These are phyloP conservation scores for Megastigmus dorsalis DNA, from an alignment of 2,888 invertebrate species.

Conservation along the genomic window DNA sequence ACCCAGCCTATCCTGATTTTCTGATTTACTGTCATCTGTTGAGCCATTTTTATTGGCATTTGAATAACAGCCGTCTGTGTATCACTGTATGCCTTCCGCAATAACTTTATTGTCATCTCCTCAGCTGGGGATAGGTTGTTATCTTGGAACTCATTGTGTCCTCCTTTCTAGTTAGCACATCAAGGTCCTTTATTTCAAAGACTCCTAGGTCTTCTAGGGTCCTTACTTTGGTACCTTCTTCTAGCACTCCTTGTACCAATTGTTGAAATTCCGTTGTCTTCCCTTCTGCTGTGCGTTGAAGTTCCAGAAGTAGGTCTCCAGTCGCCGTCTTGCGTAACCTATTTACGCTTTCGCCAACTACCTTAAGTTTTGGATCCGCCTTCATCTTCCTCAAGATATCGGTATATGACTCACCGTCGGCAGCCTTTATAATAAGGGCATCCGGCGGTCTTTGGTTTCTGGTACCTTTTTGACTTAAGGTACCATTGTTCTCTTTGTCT, in stretches of 20 bases:
- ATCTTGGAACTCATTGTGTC: too few relatives aligned
- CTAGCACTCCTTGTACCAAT: too few relatives aligned
- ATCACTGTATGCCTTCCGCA: too few relatives aligned
- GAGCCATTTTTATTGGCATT: too few relatives aligned
- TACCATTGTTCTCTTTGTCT: neutral
- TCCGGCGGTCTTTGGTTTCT: neutral
- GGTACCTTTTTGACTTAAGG: neutral
- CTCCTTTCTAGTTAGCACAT: too few relatives aligned
- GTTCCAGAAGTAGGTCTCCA: constrained; percentile 23
- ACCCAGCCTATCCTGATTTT: too few relatives aligned
- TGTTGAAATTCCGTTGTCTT: neutral
- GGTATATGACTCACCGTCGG: neutral
- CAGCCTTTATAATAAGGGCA: neutral
- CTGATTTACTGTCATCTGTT: too few relatives aligned
- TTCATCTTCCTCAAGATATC: constrained; percentile 10
- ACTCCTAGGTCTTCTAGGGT: too few relatives aligned
- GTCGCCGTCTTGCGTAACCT: constrained; percentile 21
- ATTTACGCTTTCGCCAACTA: neutral
- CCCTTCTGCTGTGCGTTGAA: constrained; percentile 1
- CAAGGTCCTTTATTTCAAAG: too few relatives aligned
- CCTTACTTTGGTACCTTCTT: neutral
- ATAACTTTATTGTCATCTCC: too few relatives aligned
- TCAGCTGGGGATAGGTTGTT: too few relatives aligned
- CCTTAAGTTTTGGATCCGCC: constrained; percentile 4
- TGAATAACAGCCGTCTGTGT: too few relatives aligned